Percentiles rank a stretch among this genome's conserved stretches.
Conservation (phyloP, 2,888 invertebrate genomes). For the Drosophila anomalata region DNA sequence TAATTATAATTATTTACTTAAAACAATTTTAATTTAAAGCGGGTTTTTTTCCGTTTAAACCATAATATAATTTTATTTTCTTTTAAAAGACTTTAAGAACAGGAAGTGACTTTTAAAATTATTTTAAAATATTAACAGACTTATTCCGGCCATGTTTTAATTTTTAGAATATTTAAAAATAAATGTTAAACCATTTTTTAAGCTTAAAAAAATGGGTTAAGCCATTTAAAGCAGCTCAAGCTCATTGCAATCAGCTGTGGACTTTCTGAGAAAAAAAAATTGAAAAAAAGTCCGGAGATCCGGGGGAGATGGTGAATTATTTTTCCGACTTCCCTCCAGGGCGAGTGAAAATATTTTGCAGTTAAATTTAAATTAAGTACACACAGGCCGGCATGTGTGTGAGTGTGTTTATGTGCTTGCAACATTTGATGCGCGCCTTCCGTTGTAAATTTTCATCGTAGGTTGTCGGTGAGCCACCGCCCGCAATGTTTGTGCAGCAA, state of each 20-base stretch:
- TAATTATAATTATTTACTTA: no score
- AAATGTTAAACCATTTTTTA: background rate
- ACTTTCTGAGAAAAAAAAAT: background rate
- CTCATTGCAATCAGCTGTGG: conserved; percentile 16
- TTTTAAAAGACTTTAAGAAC: no score
- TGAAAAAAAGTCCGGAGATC: background rate
- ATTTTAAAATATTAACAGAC: background rate
- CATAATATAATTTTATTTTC: no score
- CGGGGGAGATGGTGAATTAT: conserved; percentile 19
- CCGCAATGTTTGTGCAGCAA: conserved; percentile 52
- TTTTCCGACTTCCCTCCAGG: conserved; percentile 65
- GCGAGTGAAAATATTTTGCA: conserved; percentile 76
- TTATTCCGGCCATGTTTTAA: background rate
- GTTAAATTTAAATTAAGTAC: conserved; percentile 77
- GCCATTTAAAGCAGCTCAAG: background rate
- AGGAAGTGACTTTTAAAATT: no score
- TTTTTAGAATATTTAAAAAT: background rate
- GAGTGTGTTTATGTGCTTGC: conserved; percentile 64
- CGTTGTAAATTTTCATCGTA: conserved; percentile 57
- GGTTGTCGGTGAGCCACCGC: conserved; percentile 49
- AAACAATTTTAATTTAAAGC: no score
- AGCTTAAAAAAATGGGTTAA: background rate
- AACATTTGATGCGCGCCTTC: conserved; percentile 69
- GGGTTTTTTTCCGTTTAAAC: no score
- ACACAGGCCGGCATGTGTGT: conserved; percentile 11